These are phyloP conservation scores for Augochlorella aurata DNA, from an alignment of 2,888 invertebrate species.

Conservation along the genomic window DNA sequence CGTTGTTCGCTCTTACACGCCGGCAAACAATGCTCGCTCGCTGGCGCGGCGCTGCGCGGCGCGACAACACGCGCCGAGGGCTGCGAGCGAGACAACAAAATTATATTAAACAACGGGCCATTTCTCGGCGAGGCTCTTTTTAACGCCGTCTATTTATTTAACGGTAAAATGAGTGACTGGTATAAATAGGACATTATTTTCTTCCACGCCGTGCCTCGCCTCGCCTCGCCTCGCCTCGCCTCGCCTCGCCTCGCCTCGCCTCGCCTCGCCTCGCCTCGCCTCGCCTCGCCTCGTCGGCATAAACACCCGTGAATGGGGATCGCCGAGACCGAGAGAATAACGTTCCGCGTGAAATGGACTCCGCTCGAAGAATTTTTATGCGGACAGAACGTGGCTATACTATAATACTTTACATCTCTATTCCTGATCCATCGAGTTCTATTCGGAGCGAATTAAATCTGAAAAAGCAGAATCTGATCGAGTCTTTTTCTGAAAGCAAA, in stretches of 20 bases:
- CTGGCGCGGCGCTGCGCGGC: too few species aligned
- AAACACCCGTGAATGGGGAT: neutral
- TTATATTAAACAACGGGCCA: conserved; percentile 7
- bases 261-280: neutral
- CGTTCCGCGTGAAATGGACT: neutral
- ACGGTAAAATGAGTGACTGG: conserved; percentile 6
- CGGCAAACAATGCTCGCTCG: conserved; percentile 23
- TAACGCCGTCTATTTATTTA: conserved; percentile 10
- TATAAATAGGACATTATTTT: conserved; percentile 24
- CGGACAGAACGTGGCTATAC: neutral
- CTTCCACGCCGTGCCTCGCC: neutral
- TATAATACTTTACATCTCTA: too few species aligned
- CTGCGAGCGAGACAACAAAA: conserved; percentile 12
- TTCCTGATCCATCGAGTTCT: too few species aligned
- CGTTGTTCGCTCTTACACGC: conserved; percentile 35
- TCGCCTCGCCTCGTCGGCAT: neutral
- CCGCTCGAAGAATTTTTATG: neutral
- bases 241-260: neutral
- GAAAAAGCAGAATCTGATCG: too few species aligned
- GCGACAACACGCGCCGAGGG: neutral
- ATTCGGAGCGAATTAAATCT: too few species aligned
- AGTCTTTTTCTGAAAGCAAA: too few species aligned
- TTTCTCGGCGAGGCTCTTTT: neutral
- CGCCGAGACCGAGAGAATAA: conserved; percentile 1
- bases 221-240: neutral